A percentile compares a stretch with the other conserved stretches of the same genome.
phyloP scores from a whole-genome alignment of 1,140 invertebrate genomes.

The Contarinia nasturtii region DNA sequence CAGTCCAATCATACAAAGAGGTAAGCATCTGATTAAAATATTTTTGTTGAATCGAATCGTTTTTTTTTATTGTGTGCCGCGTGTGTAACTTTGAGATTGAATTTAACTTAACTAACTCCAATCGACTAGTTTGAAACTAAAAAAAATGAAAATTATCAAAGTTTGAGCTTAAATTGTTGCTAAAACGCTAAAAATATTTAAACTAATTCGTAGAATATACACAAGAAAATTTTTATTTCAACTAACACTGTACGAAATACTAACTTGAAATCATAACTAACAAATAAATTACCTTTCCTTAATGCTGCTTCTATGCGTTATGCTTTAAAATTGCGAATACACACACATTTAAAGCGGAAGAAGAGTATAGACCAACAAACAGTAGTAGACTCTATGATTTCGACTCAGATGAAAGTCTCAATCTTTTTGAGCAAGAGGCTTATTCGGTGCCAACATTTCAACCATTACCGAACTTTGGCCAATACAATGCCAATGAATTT shows the following conservation, averaged over 20 bases:
- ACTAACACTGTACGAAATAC: no score
- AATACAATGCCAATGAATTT: not conserved
- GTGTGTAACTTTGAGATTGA: not conserved
- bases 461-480: not conserved
- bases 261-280: not conserved
- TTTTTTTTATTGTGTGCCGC: not conserved
- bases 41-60: not conserved
- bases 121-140: not conserved
- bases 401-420: slow-evolving; percentile 6
- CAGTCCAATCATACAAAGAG: slow-evolving; percentile 63
- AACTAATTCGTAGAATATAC: no score
- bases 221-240: no score
- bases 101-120: not conserved
- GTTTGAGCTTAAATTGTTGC: not conserved
- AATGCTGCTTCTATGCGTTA: slow-evolving; percentile 5
- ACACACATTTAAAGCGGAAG: not conserved
- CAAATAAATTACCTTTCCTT: slow-evolving; percentile 1
- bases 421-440: not conserved
- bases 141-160: no score
- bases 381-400: slow-evolving; percentile 1
- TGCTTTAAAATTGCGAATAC: not conserved
- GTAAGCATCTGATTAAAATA: slow-evolving; percentile 27
- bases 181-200: not conserved
- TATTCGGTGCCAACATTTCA: not conserved
- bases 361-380: not conserved